Evolutionary conservation across 2,888 invertebrate genomes (phyloP).

Genomic region (Tachina grossa): DNA sequence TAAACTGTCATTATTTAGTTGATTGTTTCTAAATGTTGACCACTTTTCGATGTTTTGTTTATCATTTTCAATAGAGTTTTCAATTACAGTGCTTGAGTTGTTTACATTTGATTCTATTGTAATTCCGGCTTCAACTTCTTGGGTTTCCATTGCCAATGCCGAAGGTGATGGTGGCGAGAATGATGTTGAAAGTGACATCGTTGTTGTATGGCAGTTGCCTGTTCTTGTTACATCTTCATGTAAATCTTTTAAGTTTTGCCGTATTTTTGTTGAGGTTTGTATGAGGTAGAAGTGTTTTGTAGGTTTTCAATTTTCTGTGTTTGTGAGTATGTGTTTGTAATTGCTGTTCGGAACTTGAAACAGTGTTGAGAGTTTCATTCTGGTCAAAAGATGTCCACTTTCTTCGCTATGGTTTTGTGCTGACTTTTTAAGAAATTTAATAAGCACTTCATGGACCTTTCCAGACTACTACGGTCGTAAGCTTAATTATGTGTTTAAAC

Average conservation of each 20-base stretch:
- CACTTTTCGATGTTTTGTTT: conserved; percentile 61
- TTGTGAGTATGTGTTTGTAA: conserved; percentile 28
- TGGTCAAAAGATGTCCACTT: conserved; percentile 22
- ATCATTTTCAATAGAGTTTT: conserved; percentile 61
- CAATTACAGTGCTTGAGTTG: conserved; percentile 25
- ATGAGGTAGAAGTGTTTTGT: not conserved
- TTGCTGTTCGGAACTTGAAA: conserved; percentile 39
- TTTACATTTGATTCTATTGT: conserved; percentile 10
- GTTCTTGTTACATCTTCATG: conserved; percentile 42
- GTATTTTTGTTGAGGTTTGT: conserved; percentile 7
- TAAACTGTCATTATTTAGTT: conserved; percentile 58
- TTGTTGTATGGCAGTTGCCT: conserved; percentile 49
- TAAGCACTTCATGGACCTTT: too few species aligned
- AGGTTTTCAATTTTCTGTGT: conserved; percentile 16
- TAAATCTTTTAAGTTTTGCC: conserved; percentile 9
- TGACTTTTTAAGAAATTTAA: conserved; percentile 15
- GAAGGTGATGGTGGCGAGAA: conserved; percentile 13
- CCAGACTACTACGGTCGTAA: too few species aligned
- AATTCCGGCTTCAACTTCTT: not conserved
- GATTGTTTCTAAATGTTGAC: conserved; percentile 67
- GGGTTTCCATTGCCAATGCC: conserved; percentile 11
- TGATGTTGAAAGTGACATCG: conserved; percentile 32
- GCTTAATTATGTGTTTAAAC: too few species aligned
- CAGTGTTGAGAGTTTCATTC: not conserved
- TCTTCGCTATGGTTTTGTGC: conserved; percentile 14